Conservation (phyloP, 2,888 invertebrate genomes). For the Heterodera filipjevi region DNA sequence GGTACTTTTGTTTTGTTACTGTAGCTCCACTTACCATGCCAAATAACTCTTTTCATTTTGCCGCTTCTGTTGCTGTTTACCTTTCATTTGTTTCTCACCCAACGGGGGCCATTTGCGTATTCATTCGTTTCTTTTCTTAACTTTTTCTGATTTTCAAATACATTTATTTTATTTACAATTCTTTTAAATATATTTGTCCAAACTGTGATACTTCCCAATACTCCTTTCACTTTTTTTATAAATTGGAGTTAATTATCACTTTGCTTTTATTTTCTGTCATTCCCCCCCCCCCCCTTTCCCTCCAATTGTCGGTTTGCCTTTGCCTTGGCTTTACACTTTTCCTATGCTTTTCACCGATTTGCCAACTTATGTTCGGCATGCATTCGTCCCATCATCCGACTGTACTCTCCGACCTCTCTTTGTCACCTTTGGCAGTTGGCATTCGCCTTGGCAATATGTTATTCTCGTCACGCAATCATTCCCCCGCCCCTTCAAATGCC, state of each 20-base stretch:
- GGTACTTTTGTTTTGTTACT: background rate
- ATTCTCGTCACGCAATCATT: background rate
- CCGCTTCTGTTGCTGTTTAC: background rate
- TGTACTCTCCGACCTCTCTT: no score
- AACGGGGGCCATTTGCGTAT: no score
- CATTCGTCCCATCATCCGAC: background rate
- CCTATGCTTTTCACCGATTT: background rate
- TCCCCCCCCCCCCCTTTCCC: background rate
- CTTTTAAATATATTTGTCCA: no score
- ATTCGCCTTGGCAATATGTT: background rate
- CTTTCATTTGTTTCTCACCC: background rate
- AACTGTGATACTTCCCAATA: background rate
- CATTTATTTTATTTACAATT: no score
- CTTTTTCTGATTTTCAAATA: no score
- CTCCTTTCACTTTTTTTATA: background rate
- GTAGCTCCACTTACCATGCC: no score
- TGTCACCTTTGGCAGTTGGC: background rate
- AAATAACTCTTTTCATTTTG: no score
- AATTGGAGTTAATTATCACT: no score
- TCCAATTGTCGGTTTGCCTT: background rate
- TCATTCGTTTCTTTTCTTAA: no score
- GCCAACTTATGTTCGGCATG: background rate
- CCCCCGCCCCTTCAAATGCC: background rate
- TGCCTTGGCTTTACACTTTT: background rate
- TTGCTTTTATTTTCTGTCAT: background rate